A percentile compares a stretch with the other conserved stretches of the same genome.
These are phyloP conservation scores for Tautogolabrus adspersus DNA, from an alignment of 2,113 vertebrate genomes.

Conservation along the genomic window DNA sequence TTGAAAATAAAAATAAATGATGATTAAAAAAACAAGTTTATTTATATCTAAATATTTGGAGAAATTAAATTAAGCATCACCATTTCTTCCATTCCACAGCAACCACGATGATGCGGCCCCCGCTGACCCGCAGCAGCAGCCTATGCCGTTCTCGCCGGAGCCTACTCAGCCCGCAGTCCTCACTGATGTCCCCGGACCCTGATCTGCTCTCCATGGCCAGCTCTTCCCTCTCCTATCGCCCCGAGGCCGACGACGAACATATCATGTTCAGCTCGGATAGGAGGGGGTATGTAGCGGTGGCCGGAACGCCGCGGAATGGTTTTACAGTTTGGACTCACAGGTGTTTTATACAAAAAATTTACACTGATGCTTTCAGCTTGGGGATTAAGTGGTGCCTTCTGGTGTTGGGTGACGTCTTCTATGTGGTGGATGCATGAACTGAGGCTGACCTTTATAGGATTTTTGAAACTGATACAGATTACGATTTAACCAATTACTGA, in stretches of 20 bases:
- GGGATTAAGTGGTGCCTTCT: constrained; percentile 13
- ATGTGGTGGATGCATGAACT: constrained; percentile 8
- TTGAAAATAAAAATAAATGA: no score
- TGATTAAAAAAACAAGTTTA: no score
- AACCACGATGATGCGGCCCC: constrained; percentile 78
- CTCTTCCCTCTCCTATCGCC: constrained; percentile 90
- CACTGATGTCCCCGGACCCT: constrained; percentile 91
- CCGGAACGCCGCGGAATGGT: constrained; percentile 57
- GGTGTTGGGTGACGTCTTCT: not conserved
- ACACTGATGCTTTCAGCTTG: constrained; percentile 23
- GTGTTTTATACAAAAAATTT: constrained; percentile 60
- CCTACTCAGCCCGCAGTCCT: constrained; percentile 88
- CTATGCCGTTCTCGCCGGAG: constrained; percentile 93
- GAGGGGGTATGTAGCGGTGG: constrained; percentile 88
- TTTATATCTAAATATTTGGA: not conserved
- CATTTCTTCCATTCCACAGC: constrained; percentile 35
- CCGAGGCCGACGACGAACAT: constrained; percentile 93
- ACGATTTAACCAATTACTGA: no score
- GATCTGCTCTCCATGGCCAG: constrained; percentile 97
- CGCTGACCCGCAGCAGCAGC: constrained; percentile 92
- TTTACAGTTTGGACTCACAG: constrained; percentile 67
- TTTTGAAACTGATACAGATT: no score
- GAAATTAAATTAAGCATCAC: not conserved
- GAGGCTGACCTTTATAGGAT: not conserved
- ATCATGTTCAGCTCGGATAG: constrained; percentile 94